phyloP scores from a whole-genome alignment of 2,888 invertebrate genomes.

The Cremastobaeus sp. region DNA sequence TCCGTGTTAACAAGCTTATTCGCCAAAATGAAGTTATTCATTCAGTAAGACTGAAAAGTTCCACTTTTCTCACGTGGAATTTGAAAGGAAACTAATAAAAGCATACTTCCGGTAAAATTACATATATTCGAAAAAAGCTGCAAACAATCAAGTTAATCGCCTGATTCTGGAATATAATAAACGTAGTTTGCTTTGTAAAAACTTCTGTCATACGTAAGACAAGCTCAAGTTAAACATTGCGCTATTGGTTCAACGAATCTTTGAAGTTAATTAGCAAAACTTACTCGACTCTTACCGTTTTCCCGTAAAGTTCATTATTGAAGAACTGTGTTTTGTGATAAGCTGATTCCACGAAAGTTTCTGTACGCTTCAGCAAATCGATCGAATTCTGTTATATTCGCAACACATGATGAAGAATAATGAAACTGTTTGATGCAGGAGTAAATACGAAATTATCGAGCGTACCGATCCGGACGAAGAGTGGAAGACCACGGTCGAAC shows the following conservation, averaged over 20 bases:
- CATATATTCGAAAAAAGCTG: no score
- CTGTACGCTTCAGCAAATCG: constrained; percentile 31
- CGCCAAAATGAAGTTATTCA: no score
- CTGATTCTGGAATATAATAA: neutral
- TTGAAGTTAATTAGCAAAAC: constrained; percentile 56
- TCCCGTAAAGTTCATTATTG: constrained; percentile 52
- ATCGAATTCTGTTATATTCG: constrained; percentile 45
- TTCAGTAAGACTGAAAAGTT: no score
- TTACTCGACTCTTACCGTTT: constrained; percentile 43
- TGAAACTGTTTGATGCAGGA: constrained; percentile 78
- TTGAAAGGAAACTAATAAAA: no score
- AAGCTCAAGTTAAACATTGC: constrained; percentile 46
- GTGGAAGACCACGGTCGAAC: constrained; percentile 83
- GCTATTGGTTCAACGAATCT: constrained; percentile 48
- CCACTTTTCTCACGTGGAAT: no score
- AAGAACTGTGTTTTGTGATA: constrained; percentile 45
- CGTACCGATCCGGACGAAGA: constrained; percentile 79
- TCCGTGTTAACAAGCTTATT: no score
- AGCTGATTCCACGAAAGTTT: constrained; percentile 54
- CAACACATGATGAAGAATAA: constrained; percentile 43
- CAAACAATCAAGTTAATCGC: no score
- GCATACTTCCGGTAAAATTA: no score
- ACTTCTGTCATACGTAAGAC: constrained; percentile 35
- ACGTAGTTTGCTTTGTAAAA: constrained; percentile 3
- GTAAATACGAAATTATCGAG: constrained; percentile 83